A percentile compares a stretch with the other conserved stretches of the same genome.
Evolutionary conservation across 92 coral and sea anemone genomes (phyloP).

Genomic region (Zoanthus solanderi): DNA sequence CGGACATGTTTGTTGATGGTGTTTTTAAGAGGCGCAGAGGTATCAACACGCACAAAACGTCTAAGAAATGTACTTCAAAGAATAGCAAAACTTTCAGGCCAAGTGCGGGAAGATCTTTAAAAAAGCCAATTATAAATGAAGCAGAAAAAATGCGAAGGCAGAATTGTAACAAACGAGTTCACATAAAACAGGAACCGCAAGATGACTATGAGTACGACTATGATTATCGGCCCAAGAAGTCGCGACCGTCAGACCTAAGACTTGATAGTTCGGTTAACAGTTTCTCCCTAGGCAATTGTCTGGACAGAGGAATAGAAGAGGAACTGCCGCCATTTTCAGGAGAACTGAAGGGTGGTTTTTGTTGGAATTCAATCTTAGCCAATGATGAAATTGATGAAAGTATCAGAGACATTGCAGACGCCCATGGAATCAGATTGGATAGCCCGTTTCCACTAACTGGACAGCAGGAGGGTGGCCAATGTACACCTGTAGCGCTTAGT

Average conservation of each 20-base stretch:
- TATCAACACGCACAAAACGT: constrained; percentile 88
- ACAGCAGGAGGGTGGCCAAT: constrained; percentile 37
- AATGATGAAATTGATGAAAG: constrained; percentile 86
- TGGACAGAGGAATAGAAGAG: constrained; percentile 81
- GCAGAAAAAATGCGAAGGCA: constrained; percentile 43
- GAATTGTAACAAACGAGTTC: constrained; percentile 55
- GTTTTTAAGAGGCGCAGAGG: constrained; percentile 95
- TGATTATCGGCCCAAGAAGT: constrained; percentile 66
- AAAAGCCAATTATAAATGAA: constrained; percentile 64
- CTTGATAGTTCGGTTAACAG: constrained; percentile 64
- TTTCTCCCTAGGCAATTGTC: constrained; percentile 45
- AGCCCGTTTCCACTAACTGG: constrained; percentile 69
- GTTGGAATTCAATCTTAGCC: constrained; percentile 91
- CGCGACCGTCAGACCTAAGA: constrained; percentile 67
- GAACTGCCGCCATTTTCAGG: constrained; percentile 97
- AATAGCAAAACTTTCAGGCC: constrained; percentile 52
- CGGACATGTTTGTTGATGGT: constrained; percentile 99
- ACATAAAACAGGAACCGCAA: constrained; percentile 47
- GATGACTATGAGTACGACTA: constrained; percentile 50
- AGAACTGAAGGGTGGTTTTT: constrained; percentile 90
- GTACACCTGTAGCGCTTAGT: constrained; percentile 54
- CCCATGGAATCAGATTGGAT: constrained; percentile 92
- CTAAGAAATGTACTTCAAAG: constrained; percentile 74
- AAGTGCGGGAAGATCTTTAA: constrained; percentile 62
- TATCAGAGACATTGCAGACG: constrained; percentile 91